phyloP scores from a whole-genome alignment of 2,888 invertebrate species.

The Andrena camellia region DNA sequence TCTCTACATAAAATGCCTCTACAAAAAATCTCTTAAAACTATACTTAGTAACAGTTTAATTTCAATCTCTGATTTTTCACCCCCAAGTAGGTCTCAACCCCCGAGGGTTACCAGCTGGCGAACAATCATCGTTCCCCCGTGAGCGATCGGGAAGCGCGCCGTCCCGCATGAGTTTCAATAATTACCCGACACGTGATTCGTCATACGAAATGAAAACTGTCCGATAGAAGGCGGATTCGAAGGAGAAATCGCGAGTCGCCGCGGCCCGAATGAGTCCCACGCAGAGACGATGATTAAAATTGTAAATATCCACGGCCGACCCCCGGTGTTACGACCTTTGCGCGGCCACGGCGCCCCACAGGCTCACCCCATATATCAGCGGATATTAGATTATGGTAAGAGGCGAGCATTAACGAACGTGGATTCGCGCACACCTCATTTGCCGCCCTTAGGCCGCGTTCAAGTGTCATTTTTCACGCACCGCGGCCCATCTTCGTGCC shows the following conservation, averaged over 20 bases:
- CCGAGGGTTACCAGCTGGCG: too few relatives aligned
- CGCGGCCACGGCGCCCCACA: conserved; percentile 79
- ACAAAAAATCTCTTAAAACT: too few relatives aligned
- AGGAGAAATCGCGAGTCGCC: conserved; percentile 63
- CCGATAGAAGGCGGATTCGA: conserved; percentile 51
- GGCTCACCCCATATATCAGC: conserved; percentile 81
- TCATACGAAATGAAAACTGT: conserved; percentile 71
- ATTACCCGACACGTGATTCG: conserved; percentile 71
- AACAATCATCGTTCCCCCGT: background rate
- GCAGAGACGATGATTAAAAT: conserved; percentile 82
- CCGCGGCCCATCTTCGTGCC: conserved; percentile 51
- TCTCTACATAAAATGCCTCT: too few relatives aligned
- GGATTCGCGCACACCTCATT: conserved; percentile 64
- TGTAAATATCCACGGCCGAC: conserved; percentile 79
- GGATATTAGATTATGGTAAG: conserved; percentile 82
- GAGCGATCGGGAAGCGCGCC: background rate
- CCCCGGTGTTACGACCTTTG: conserved; percentile 81
- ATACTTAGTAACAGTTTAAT: too few relatives aligned
- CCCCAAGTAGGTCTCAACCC: too few relatives aligned
- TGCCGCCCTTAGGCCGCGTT: conserved; percentile 48
- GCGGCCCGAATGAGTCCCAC: conserved; percentile 68
- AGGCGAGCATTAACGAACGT: conserved; percentile 74
- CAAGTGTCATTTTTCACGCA: conserved; percentile 73
- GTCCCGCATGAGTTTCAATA: conserved; percentile 51
- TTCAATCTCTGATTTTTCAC: too few relatives aligned